A percentile compares a stretch with the other conserved stretches of the same genome.
These are phyloP conservation scores for Nebria brevicollis DNA, from an alignment of 2,888 invertebrate genomes.

Conservation along the genomic window DNA sequence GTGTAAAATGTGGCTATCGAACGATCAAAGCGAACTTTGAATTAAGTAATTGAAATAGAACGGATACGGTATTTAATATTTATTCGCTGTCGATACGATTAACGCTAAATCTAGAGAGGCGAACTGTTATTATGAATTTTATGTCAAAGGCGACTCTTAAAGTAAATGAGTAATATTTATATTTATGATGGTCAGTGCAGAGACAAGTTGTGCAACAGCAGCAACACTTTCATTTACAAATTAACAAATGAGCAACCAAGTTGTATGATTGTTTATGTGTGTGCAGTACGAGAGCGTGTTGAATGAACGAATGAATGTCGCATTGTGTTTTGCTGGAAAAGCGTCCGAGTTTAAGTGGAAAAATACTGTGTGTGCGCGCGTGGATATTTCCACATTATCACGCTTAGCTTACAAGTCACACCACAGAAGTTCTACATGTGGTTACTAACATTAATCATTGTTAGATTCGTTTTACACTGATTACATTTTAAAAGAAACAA, in stretches of 20 bases:
- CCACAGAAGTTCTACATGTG: neutral
- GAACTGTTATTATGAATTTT: no score
- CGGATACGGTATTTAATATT: no score
- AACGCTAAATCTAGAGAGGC: no score
- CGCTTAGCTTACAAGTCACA: neutral
- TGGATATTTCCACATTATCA: conserved; percentile 5
- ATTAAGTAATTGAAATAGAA: no score
- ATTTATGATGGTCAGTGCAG: no score
- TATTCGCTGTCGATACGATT: no score
- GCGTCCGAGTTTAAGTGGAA: conserved; percentile 26
- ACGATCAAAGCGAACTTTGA: no score
- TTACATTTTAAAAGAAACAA: neutral
- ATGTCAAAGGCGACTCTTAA: no score
- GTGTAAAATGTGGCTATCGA: no score
- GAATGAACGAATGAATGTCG: conserved; percentile 36
- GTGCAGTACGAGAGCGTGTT: neutral
- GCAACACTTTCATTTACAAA: conserved; percentile 27
- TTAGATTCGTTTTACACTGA: neutral
- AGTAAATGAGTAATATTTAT: no score
- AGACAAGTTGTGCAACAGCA: neutral
- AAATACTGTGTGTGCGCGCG: conserved; percentile 7
- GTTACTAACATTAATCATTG: neutral
- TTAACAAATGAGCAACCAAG: conserved; percentile 23
- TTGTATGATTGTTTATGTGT: neutral
- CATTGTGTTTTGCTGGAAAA: conserved; percentile 27